A percentile compares a stretch with the other conserved stretches of the same genome.
Conservation (phyloP, 2,888 invertebrate species). For the Serripes groenlandicus region DNA sequence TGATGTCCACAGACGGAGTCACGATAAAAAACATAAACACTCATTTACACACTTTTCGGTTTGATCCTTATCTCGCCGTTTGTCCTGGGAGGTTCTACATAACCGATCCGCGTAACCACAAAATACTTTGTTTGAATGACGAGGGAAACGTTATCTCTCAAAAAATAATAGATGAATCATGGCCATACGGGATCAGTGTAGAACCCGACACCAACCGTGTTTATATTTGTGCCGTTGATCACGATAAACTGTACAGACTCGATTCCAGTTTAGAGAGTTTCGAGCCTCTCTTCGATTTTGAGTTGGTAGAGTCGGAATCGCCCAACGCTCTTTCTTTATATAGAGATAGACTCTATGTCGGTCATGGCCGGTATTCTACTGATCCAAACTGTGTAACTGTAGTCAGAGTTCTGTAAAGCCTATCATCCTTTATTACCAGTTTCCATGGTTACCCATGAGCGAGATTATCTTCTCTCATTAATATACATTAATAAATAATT, state of each 20-base stretch:
- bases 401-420: too few species aligned
- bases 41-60: neutral
- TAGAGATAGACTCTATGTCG: too few species aligned
- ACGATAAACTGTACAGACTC: neutral
- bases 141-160: constrained; percentile 7
- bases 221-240: neutral
- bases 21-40: neutral
- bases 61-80: neutral
- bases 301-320: too few species aligned
- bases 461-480: too few species aligned
- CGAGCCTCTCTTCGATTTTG: too few species aligned
- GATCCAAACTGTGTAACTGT: too few species aligned
- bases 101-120: neutral
- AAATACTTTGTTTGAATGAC: neutral
- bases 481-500: too few species aligned
- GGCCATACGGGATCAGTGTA: neutral
- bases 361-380: too few species aligned
- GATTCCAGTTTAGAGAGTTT: neutral
- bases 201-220: neutral
- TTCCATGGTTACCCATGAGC: too few species aligned
- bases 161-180: neutral
- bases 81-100: neutral
- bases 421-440: too few species aligned
- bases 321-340: too few species aligned
- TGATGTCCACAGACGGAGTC: neutral